Conservation (phyloP, 2,113 vertebrate species). For the Bos indicus region DNA sequence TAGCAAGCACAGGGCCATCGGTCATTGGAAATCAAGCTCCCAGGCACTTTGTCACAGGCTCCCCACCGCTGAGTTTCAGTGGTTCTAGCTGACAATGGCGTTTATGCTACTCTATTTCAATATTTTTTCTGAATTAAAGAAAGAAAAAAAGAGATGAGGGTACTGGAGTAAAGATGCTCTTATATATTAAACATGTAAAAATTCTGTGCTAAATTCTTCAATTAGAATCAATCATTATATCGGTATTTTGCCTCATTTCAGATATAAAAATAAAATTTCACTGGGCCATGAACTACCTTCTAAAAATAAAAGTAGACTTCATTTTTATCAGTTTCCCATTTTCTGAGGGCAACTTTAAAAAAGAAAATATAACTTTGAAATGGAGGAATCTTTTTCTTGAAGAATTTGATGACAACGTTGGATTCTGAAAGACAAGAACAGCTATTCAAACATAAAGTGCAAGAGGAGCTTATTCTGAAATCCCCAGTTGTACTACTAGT, state of each 20-base stretch:
- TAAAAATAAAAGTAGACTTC: slow-evolving; percentile 44
- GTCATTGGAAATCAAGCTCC: slow-evolving; percentile 6
- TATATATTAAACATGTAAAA: slow-evolving; percentile 26
- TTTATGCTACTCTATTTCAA: slow-evolving; percentile 22
- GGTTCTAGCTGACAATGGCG: neutral
- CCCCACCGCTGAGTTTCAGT: neutral
- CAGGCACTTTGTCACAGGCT: neutral
- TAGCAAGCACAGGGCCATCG: neutral
- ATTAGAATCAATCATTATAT: slow-evolving; percentile 10
- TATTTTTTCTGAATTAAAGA: neutral
- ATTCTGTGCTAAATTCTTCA: slow-evolving; percentile 47
- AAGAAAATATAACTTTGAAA: slow-evolving; percentile 59
- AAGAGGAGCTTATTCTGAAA: neutral
- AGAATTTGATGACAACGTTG: slow-evolving; percentile 50
- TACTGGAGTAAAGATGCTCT: neutral
- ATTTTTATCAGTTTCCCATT: slow-evolving; percentile 48
- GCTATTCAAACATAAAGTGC: neutral
- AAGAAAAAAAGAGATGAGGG: neutral
- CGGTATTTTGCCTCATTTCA: slow-evolving; percentile 42
- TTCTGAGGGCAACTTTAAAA: slow-evolving; percentile 47
- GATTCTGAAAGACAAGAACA: neutral
- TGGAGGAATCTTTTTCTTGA: slow-evolving; percentile 8
- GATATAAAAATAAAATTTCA: slow-evolving; percentile 48
- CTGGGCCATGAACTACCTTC: neutral
- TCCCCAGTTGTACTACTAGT: neutral